A percentile compares a stretch with the other conserved stretches of the same genome.
These are phyloP conservation scores for Pediacus dermestoides DNA, from an alignment of 2,888 invertebrate species.

Conservation along the genomic window DNA sequence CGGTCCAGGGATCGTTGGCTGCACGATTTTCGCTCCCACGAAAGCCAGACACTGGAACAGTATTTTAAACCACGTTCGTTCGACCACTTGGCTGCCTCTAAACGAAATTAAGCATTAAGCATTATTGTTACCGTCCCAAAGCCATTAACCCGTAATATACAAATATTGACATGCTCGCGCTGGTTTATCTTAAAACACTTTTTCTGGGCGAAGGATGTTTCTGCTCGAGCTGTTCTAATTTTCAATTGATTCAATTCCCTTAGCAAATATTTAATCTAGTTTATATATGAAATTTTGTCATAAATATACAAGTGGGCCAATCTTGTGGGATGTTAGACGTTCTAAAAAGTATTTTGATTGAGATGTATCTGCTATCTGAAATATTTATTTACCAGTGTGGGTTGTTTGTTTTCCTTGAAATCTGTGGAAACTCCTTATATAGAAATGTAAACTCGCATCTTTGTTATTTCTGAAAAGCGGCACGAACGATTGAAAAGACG, in stretches of 20 bases:
- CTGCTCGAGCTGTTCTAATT: too few relatives aligned
- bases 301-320: too few relatives aligned
- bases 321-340: too few relatives aligned
- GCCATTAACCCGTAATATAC: background rate
- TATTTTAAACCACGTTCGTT: slow-evolving; percentile 13
- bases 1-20: slow-evolving; percentile 11
- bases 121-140: too few relatives aligned
- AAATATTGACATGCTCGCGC: slow-evolving; percentile 6
- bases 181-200: too few relatives aligned
- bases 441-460: slow-evolving; percentile 43
- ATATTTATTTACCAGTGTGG: slow-evolving; percentile 37
- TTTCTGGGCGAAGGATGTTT: too few relatives aligned
- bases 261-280: too few relatives aligned
- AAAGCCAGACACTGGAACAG: slow-evolving; percentile 14
- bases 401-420: slow-evolving; percentile 45
- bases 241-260: too few relatives aligned
- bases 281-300: too few relatives aligned
- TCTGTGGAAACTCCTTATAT: slow-evolving; percentile 37
- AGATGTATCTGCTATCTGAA: slow-evolving; percentile 24
- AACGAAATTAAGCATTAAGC: slow-evolving; percentile 5
- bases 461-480: slow-evolving; percentile 29
- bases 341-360: slow-evolving; percentile 24
- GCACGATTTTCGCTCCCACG: slow-evolving; percentile 13
- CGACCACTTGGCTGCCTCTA: slow-evolving; percentile 14
- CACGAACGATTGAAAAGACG: slow-evolving; percentile 32